These are phyloP conservation scores for Synanthedon vespiformis DNA, from an alignment of 2,888 invertebrate genomes.

Conservation along the genomic window DNA sequence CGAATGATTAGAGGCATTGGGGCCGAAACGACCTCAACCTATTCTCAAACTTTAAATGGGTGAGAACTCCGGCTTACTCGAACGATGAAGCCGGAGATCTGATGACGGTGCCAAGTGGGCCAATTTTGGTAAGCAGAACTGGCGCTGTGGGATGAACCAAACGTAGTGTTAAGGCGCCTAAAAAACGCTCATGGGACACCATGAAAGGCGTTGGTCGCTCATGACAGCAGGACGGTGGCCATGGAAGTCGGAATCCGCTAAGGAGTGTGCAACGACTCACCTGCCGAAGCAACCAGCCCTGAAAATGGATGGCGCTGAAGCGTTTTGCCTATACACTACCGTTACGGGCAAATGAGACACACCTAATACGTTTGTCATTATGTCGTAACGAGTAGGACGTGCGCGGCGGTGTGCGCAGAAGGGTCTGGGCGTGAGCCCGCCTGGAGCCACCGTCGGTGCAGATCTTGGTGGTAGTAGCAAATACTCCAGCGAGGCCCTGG, in stretches of 20 bases:
- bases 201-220: slow-evolving; percentile 66
- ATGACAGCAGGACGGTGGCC: slow-evolving; percentile 79
- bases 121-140: not conserved
- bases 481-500: not conserved
- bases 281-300: slow-evolving; percentile 47
- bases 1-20: slow-evolving; percentile 81
- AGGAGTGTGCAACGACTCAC: slow-evolving; percentile 71
- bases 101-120: slow-evolving; percentile 41
- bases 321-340: not conserved
- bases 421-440: not conserved
- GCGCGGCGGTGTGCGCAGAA: not conserved
- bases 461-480: slow-evolving; percentile 1
- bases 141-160: not conserved
- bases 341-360: not conserved
- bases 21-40: slow-evolving; percentile 78
- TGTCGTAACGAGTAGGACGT: slow-evolving; percentile 72
- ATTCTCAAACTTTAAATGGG: slow-evolving; percentile 84
- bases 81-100: slow-evolving; percentile 63
- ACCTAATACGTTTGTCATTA: slow-evolving; percentile 27
- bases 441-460: not conserved
- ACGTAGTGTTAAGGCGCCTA: not conserved
- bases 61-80: slow-evolving; percentile 74
- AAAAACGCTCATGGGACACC: not conserved
- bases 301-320: not conserved
- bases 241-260: slow-evolving; percentile 81